Evolutionary conservation across 2,113 vertebrate genomes (phyloP), one percentile per base, ranked within the genome.

Genomic region (Zingel zingel): DNA sequence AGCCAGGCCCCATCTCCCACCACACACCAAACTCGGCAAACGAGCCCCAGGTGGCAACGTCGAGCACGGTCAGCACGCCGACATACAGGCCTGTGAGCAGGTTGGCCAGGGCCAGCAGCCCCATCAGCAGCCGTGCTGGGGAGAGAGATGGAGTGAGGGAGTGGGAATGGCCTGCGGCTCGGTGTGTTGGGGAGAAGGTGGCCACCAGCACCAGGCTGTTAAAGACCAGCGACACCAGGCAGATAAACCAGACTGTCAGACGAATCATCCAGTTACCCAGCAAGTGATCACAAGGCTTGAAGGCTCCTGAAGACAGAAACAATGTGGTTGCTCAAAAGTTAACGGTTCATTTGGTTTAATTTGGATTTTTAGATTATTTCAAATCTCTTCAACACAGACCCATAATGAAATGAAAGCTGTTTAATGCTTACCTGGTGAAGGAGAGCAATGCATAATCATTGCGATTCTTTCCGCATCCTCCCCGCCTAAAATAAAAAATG

Each of bases 211-310:
- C 98, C 86, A 99, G 93, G 73, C 96, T 91, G 92, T 99, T 99
- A 93, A 98, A 99, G 84, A 97, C 91, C 86, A 99, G 87, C 0
- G 98, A 96, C 72, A 98, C 96, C 93, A 99, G 93, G 93, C 98
- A 99, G 95, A 99, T 99, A 94, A 99, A 99, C 98, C 98, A 99
- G 72, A 99, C 98, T 0, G 98, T 99, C 81, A 99, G 95, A 61
- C 98, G 97, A 70, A 99, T 99, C 98, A 99, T 99, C 98, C 98
- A 99, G 94, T 97, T 99, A 72, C 98, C 98, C 86, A 99, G 92
- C 74, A 99, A 95, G 88, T 99, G 97, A 92, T 97, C 96, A 56
- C 98, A 99, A 30, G 98, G 98, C 93, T 99, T 99, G 91, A 99
- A 99, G 71, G 97, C 98, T 92, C 98, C 98, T 99, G 92, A 19